These are phyloP conservation scores for Columbina picui DNA, from an alignment of 2,113 vertebrate species.

Conservation along the genomic window DNA sequence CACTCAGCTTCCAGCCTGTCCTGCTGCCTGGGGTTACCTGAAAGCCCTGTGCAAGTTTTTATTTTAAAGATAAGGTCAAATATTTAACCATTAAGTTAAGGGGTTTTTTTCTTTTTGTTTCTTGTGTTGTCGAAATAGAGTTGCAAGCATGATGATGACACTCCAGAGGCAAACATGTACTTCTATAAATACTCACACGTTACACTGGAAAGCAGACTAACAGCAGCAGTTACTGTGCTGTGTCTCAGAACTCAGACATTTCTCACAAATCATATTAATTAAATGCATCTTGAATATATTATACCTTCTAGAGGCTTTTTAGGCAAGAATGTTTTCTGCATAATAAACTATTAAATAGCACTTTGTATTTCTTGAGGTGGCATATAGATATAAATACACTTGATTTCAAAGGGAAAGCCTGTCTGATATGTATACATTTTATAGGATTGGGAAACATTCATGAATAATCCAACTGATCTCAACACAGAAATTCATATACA, in stretches of 20 bases:
- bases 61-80: neutral
- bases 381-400: neutral
- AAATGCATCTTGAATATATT: conserved; percentile 20
- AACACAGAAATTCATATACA: neutral
- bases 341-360: conserved; percentile 35
- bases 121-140: neutral
- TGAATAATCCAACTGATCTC: neutral
- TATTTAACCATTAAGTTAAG: neutral
- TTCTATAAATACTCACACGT: conserved; percentile 13
- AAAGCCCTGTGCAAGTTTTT: neutral
- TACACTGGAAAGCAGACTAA: neutral
- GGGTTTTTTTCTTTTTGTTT: neutral
- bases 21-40: neutral
- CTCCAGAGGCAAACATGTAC: neutral
- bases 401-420: conserved; percentile 11
- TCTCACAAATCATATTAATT: conserved; percentile 25
- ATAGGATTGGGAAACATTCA: neutral
- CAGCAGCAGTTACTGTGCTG: neutral
- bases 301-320: conserved; percentile 8
- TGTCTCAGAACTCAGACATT: neutral
- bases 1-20: neutral
- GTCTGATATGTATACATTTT: neutral
- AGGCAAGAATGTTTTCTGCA: conserved; percentile 9
- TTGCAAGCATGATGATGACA: neutral
- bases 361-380: conserved; percentile 27